A percentile compares a stretch with the other conserved stretches of the same genome.
These are phyloP conservation scores for Unio pictorum DNA, from an alignment of 2,888 invertebrate species.

Conservation along the genomic window DNA sequence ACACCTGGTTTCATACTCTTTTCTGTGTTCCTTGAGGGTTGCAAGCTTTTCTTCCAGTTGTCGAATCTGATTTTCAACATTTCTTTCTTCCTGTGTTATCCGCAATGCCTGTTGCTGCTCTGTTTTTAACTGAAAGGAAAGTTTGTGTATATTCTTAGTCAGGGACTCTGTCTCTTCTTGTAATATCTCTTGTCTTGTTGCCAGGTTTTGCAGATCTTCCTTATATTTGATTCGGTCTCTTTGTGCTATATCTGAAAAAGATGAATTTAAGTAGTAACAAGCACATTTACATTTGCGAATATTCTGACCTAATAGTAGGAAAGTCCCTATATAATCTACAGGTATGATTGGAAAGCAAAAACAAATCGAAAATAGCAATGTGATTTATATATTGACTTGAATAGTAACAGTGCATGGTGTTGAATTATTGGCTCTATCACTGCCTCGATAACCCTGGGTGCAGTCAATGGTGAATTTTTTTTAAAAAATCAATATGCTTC, in stretches of 20 bases:
- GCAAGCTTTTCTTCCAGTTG: conserved; percentile 24
- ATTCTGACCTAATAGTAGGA: too few relatives aligned
- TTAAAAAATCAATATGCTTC: too few relatives aligned
- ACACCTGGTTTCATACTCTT: conserved; percentile 30
- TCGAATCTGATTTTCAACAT: conserved; percentile 18
- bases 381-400: too few relatives aligned
- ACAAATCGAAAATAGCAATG: too few relatives aligned
- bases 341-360: too few relatives aligned
- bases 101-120: conserved; percentile 28
- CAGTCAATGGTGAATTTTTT: too few relatives aligned
- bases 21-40: conserved; percentile 25
- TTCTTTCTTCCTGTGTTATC: conserved; percentile 29
- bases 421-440: too few relatives aligned
- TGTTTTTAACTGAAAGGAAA: conserved; percentile 20
- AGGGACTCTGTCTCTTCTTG: conserved; percentile 24
- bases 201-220: conserved; percentile 32
- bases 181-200: conserved; percentile 32
- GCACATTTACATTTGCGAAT: too few relatives aligned
- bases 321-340: too few relatives aligned
- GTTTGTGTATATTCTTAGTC: conserved; percentile 13
- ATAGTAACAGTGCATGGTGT: too few relatives aligned
- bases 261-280: too few relatives aligned
- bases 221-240: conserved; percentile 8
- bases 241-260: neutral
- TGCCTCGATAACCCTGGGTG: too few relatives aligned